Conservation (phyloP, 2,113 vertebrate species). For the Lucifuga dentata region DNA sequence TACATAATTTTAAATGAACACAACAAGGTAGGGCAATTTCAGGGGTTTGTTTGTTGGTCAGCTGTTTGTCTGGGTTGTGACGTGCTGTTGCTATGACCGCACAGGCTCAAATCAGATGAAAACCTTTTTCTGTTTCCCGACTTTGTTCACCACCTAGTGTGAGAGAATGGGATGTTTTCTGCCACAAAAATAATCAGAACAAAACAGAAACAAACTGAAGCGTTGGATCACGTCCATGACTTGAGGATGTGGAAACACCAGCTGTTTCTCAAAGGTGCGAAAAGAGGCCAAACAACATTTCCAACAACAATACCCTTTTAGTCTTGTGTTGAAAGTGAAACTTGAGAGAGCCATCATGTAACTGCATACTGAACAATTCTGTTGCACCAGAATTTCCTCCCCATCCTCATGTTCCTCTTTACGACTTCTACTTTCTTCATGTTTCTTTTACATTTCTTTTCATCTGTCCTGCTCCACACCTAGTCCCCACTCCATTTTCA, state of each 20-base stretch:
- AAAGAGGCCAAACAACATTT: neutral
- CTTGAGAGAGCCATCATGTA: neutral
- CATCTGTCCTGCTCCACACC: neutral
- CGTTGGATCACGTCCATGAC: no score
- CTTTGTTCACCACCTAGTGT: neutral
- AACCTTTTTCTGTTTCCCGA: neutral
- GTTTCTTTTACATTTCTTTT: neutral
- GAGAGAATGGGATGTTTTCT: neutral
- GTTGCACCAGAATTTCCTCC: slow-evolving; percentile 5
- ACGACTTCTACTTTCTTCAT: neutral
- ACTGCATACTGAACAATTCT: neutral
- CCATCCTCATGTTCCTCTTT: neutral
- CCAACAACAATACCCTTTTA: neutral
- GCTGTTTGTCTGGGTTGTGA: no score
- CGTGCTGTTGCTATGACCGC: neutral
- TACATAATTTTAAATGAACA: no score
- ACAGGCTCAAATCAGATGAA: neutral
- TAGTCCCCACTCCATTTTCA: no score
- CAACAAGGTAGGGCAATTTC: no score
- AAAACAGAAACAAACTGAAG: neutral
- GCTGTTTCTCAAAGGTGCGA: no score
- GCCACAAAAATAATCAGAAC: neutral
- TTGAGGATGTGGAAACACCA: no score
- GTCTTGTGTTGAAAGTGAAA: slow-evolving; percentile 12
- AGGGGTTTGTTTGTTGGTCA: no score